These are phyloP conservation scores for Gastrophysa polygoni DNA, from an alignment of 2,888 invertebrate genomes.

Conservation along the genomic window DNA sequence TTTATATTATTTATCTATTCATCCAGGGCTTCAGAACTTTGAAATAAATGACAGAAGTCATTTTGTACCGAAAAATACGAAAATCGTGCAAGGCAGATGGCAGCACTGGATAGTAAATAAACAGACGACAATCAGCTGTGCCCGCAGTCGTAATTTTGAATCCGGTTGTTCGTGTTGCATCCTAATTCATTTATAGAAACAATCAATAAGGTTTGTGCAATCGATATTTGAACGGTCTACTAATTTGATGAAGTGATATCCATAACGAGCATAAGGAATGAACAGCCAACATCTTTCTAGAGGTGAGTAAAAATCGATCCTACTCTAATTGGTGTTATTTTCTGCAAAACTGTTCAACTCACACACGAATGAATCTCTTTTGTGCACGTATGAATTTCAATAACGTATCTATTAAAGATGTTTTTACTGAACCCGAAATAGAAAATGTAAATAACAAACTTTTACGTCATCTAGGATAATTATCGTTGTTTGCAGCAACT, in stretches of 20 bases:
- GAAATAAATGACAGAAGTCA: too few relatives aligned
- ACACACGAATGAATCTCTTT: background rate
- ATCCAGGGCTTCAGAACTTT: too few relatives aligned
- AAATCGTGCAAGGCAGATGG: constrained; percentile 20
- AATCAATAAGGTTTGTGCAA: constrained; percentile 34
- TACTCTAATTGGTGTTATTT: constrained; percentile 10
- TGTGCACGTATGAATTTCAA: background rate
- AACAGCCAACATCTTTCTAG: constrained; percentile 41
- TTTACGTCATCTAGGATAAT: constrained; percentile 31
- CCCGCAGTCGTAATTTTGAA: constrained; percentile 22
- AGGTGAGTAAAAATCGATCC: constrained; percentile 34
- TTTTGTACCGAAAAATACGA: too few relatives aligned
- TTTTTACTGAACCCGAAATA: constrained; percentile 25
- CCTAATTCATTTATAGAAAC: constrained; percentile 16
- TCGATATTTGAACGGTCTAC: constrained; percentile 24
- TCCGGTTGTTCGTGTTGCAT: constrained; percentile 4
- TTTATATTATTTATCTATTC: too few relatives aligned
- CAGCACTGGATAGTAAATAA: constrained; percentile 22
- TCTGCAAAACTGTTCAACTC: constrained; percentile 9
- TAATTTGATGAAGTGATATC: constrained; percentile 3
- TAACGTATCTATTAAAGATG: background rate
- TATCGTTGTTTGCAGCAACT: too few relatives aligned
- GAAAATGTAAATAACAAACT: constrained; percentile 34
- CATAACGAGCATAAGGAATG: constrained; percentile 29
- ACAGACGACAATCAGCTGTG: constrained; percentile 29